Base-by-base conservation (phyloP, 2,888 invertebrate species). In the Neoitamus cyanurus region DNA sequence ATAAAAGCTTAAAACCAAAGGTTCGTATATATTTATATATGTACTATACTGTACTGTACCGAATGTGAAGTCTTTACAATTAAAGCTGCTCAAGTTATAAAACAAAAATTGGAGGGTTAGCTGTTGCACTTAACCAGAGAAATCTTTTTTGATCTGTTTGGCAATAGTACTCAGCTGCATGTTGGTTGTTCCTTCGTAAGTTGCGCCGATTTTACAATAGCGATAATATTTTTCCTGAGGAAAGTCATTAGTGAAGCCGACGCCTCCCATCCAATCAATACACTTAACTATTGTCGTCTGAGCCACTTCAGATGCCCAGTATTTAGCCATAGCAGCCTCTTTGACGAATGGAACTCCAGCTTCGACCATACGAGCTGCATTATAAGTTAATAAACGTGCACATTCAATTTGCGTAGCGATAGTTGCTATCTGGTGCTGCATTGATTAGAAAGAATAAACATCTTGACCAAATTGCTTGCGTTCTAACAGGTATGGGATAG, bases 181-280 rank as follows among this genome's bases (percentile, higher is more conserved):
- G 89, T 99, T 99, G 88, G 96, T 96, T 15, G 99, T 99, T 84
- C 99, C 99, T 92, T 99, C 99, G 89, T 99, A 99, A 89, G 99
- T 98, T 30, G 98, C 96, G 28, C 99, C 99, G 87, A 99, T 97
- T 93, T 99, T 99, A 87, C 95, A 95, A 89, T 99, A 99, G 85
- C 99, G 93, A 92, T 96, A 99, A 92, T 94, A 98, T 91, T 99
- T 99, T 90, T 99, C 99, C 88, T 98, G 96, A 0, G 98, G 98
- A 90, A 97, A 98, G 89, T 98, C 98, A 88, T 95, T 96, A 0
- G 98, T 98, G 92, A 97, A 99, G 30, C 99, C 99, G 31, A 99
- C 97, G 11, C 99, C 99, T 0, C 99, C 99, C 97, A 99, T 97
- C 94, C 97, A 98, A 90, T 99, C 99, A 86, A 99, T 96, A 91